phyloP scores from a whole-genome alignment of 1,140 invertebrate species.

The Apis cerana region DNA sequence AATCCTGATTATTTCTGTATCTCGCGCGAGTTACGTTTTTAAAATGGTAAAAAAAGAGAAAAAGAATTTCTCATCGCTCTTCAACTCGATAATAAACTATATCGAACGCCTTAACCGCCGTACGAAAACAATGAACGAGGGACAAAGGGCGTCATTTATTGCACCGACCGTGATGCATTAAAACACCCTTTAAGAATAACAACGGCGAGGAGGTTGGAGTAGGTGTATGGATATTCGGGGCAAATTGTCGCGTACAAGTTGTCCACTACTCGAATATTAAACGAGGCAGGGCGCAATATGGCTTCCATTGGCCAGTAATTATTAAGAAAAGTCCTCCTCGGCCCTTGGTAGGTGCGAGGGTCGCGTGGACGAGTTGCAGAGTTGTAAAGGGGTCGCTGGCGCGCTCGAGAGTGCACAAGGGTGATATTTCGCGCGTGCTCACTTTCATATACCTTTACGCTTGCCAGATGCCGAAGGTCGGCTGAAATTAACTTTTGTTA shows the following conservation, averaged over 20 bases:
- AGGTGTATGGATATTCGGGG: not conserved
- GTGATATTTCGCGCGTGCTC: conserved; percentile 60
- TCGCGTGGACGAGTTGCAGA: conserved; percentile 45
- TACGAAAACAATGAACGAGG: not conserved
- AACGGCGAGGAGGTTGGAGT: not conserved
- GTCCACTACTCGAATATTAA: conserved; percentile 50
- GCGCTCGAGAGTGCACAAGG: conserved; percentile 20
- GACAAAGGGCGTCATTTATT: conserved; percentile 25
- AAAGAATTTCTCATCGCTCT: conserved; percentile 16
- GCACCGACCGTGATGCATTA: conserved; percentile 2
- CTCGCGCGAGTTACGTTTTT: not conserved
- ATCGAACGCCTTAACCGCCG: not conserved
- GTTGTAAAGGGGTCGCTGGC: conserved; percentile 48
- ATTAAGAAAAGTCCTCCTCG: conserved; percentile 58
- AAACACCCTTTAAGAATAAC: conserved; percentile 7
- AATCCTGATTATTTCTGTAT: conserved; percentile 40
- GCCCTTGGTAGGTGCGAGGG: conserved; percentile 55
- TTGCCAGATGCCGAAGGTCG: conserved; percentile 54
- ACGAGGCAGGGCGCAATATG: conserved; percentile 51
- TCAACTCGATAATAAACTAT: conserved; percentile 13
- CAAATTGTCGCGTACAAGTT: not conserved
- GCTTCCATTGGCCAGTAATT: conserved; percentile 62
- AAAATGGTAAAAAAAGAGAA: conserved; percentile 22
- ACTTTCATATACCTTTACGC: conserved; percentile 13
- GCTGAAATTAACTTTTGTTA: conserved; percentile 44